Evolutionary conservation across 2,113 vertebrate species (phyloP).

Genomic region (Hystrix cristata): DNA sequence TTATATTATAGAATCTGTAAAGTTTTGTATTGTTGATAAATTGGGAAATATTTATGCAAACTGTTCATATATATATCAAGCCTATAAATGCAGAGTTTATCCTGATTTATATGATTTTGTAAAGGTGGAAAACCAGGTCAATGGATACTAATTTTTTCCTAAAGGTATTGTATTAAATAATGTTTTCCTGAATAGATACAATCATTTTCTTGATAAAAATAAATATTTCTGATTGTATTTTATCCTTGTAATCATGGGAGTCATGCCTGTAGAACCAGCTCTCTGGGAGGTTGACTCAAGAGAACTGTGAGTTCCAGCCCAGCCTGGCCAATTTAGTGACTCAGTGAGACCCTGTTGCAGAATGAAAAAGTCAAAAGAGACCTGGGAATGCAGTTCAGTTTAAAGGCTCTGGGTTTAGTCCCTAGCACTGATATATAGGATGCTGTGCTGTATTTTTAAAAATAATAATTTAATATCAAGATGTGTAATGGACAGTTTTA

Average conservation of each 20-base stretch:
- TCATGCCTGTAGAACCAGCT: not conserved
- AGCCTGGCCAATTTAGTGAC: not conserved
- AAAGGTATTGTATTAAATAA: conserved; percentile 3
- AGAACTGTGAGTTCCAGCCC: not conserved
- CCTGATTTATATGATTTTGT: conserved; percentile 55
- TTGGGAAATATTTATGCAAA: conserved; percentile 30
- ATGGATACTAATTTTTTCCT: not conserved
- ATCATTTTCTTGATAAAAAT: conserved; percentile 30
- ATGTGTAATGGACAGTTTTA: not conserved
- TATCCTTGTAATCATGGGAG: not conserved
- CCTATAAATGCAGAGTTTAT: conserved; percentile 51
- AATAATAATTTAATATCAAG: conserved; percentile 26
- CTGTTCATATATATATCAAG: not conserved
- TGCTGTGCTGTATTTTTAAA: conserved; percentile 13
- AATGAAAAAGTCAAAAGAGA: not conserved
- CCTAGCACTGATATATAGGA: not conserved
- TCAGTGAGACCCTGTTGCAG: not conserved
- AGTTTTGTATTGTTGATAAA: conserved; percentile 21
- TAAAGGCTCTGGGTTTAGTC: not conserved
- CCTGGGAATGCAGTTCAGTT: not conserved
- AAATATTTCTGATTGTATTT: conserved; percentile 54
- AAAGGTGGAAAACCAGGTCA: not conserved
- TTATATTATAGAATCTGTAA: conserved; percentile 8
- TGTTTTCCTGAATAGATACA: not conserved
- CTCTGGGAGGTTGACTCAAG: not conserved